A percentile compares a stretch with the other conserved stretches of the same genome.
Evolutionary conservation across 2,888 invertebrate species (phyloP).

Genomic region (Andrena camellia): DNA sequence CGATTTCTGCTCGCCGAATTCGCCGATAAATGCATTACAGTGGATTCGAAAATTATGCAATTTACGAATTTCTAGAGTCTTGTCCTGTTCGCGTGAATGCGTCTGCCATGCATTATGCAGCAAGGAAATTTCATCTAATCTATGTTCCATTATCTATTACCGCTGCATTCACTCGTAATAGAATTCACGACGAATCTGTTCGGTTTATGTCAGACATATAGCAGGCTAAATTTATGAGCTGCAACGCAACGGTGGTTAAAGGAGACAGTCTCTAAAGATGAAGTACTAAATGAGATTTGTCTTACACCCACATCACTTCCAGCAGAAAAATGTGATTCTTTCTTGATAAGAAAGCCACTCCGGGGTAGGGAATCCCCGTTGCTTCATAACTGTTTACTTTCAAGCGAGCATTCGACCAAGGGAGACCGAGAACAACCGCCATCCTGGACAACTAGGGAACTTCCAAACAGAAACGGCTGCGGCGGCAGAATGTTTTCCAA

Average conservation of each 20-base stretch:
- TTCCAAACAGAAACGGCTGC: slow-evolving; percentile 24
- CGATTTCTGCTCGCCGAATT: slow-evolving; percentile 24
- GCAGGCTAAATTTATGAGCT: not conserved
- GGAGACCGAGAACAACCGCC: not conserved
- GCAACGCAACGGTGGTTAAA: not conserved
- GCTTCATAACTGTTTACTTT: not conserved
- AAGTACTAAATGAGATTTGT: not conserved
- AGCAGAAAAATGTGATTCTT: slow-evolving; percentile 6
- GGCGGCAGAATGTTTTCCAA: slow-evolving; percentile 10
- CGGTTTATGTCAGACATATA: no score
- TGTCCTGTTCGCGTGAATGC: not conserved
- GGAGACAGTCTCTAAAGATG: not conserved
- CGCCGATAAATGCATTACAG: slow-evolving; percentile 23
- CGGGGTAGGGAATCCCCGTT: not conserved
- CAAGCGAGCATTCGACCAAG: not conserved
- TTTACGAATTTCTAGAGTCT: not conserved
- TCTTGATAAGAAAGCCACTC: not conserved
- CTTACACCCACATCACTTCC: not conserved
- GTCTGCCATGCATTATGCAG: not conserved
- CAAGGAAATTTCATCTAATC: no score
- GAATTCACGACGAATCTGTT: no score
- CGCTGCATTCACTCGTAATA: no score
- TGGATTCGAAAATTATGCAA: not conserved
- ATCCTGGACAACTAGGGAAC: not conserved
- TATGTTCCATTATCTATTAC: no score